phyloP scores from a whole-genome alignment of 2,113 vertebrate species.

The Anser cygnoides region DNA sequence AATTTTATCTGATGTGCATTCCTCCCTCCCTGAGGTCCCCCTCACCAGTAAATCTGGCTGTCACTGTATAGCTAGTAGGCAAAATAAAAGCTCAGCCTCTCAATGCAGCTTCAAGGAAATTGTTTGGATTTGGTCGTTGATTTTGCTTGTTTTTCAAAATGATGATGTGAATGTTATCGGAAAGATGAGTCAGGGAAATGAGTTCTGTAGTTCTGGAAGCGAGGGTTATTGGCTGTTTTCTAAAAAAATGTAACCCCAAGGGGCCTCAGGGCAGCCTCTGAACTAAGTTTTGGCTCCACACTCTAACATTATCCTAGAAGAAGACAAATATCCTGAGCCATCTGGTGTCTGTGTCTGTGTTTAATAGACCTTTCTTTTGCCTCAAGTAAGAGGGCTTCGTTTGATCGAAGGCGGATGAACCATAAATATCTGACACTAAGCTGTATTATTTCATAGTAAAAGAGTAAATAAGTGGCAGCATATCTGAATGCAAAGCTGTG shows the following conservation, averaged over 20 bases:
- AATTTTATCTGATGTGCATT: not conserved
- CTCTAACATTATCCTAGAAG: not conserved
- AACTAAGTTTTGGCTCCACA: slow-evolving; percentile 4
- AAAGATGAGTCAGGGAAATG: slow-evolving; percentile 57
- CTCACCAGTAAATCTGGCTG: not conserved
- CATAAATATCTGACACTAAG: not conserved
- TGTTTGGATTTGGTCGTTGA: not conserved
- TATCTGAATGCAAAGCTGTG: not conserved
- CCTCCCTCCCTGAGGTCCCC: not conserved
- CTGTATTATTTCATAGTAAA: not conserved
- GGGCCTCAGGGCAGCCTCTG: slow-evolving; percentile 1
- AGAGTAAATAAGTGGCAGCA: not conserved
- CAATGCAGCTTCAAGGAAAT: not conserved
- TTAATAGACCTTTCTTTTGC: not conserved
- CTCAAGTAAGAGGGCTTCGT: not conserved
- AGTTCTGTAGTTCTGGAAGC: slow-evolving; percentile 9
- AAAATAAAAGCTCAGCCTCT: slow-evolving; percentile 5
- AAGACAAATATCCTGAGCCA: slow-evolving; percentile 1
- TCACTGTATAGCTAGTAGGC: not conserved
- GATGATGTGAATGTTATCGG: not conserved
- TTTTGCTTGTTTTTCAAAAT: slow-evolving; percentile 45
- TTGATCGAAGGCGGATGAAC: not conserved
- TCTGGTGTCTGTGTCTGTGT: not conserved
- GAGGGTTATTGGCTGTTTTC: slow-evolving; percentile 12
- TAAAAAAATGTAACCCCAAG: not conserved